Base-by-base conservation (phyloP, 2,888 invertebrate species). In the Tortricodes alternella region DNA sequence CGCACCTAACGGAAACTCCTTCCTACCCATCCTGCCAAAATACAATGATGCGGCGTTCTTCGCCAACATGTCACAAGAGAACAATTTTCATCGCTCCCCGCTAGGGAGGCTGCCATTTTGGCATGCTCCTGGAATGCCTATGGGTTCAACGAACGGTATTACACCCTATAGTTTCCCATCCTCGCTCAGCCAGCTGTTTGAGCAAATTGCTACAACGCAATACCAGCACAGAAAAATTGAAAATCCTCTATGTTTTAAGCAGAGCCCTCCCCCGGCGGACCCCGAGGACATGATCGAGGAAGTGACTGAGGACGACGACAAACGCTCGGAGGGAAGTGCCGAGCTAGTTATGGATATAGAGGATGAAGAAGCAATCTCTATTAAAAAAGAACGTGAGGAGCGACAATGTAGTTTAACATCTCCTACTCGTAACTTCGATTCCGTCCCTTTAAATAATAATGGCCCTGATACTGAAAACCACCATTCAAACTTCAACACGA, bases 1-100 rank as follows among this genome's bases (percentile, higher is more conserved):
- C 39, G 72, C 85, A 46, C 79, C 83, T 37, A 91, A 91, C 62
- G 91, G 92, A 58, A 83, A 93, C 74, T 91, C 93, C n/a, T 96
- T 95, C 74, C 91, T 95, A 68, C 94, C 95, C 21, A 95, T 95
- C 62, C 82, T 95, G 55, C 95, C 95, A 0, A 95, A 95, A 75
- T 94, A 93, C 71, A 91, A 80, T 57, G 94, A 93, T 62, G 92
- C 93, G 59, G 94, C 94, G 35, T 93, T 93, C 50, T 92, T 93
- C 38, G 89, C 93, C 11, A 87, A 92, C 1, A 86, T 91, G 79
- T 78, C 88, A 4, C 86, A 85, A 60, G 91, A 91, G 11, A 84
- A 80, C 58, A 81, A 78, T 58, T 91, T 83, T 60, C 88, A 92
- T 59, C 91, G 92, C 39, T 85, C 91, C 3, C 76, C 84, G 1